Percentiles rank a stretch among this genome's conserved stretches.
phyloP scores from a whole-genome alignment of 1,140 invertebrate genomes.

The Zophobas atratus region DNA sequence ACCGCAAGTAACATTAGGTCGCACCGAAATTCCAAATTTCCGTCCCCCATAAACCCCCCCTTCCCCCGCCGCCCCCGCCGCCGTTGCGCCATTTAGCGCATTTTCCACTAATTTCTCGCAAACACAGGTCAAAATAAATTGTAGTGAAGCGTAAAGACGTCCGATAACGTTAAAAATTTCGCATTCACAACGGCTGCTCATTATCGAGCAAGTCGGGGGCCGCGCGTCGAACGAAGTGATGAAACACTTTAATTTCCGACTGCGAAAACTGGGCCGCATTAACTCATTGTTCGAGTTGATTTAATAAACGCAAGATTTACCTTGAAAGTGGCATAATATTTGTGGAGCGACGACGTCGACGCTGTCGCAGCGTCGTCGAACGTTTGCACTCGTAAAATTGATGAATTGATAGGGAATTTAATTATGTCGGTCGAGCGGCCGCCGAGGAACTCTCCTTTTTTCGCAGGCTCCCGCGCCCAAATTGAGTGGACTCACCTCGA shows the following conservation, averaged over 20 bases:
- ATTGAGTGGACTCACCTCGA: slow-evolving; percentile 48
- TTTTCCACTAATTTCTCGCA: slow-evolving; percentile 17
- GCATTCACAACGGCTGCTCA: slow-evolving; percentile 46
- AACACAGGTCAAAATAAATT: slow-evolving; percentile 21
- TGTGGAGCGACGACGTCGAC: slow-evolving; percentile 42
- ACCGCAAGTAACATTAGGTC: too few species aligned
- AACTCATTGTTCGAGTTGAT: slow-evolving; percentile 57
- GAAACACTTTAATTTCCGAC: slow-evolving; percentile 59
- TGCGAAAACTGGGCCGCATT: slow-evolving; percentile 55
- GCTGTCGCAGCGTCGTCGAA: slow-evolving; percentile 14
- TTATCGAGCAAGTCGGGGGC: slow-evolving; percentile 42
- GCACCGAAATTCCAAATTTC: too few species aligned
- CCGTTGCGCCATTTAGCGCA: background rate
- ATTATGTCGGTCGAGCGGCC: slow-evolving; percentile 43
- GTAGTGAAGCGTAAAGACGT: slow-evolving; percentile 31
- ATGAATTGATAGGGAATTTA: slow-evolving; percentile 55
- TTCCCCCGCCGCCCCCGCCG: too few species aligned
- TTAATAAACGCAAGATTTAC: slow-evolving; percentile 56
- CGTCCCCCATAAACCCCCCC: too few species aligned
- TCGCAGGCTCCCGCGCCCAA: background rate
- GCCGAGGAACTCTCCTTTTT: slow-evolving; percentile 7
- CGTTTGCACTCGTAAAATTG: slow-evolving; percentile 52
- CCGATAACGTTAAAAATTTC: slow-evolving; percentile 48
- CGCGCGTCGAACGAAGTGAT: slow-evolving; percentile 51
- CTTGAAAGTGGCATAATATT: slow-evolving; percentile 51